Base-by-base conservation (phyloP, 2,113 vertebrate species). In the Saccopteryx bilineata region DNA sequence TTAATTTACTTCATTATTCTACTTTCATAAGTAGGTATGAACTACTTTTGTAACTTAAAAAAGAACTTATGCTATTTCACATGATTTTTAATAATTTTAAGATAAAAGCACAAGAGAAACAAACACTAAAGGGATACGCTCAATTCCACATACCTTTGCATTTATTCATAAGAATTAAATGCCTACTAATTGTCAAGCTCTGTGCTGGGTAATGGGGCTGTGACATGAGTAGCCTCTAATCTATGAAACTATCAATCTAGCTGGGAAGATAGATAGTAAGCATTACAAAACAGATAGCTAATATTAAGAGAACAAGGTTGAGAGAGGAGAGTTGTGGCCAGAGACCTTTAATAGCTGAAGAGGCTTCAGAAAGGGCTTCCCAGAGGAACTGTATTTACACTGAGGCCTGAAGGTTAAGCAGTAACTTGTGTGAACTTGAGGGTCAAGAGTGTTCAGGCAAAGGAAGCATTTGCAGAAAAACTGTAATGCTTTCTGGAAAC, bases 1-100 rank as follows among this genome's bases (percentile, higher is more conserved):
- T 94, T 92, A 46, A 60, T 74, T 60, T 90, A 81, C 54, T 61
- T 86, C 94, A 58, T 75, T 93, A 85, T 17, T 81, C 54, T 81
- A 52, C 39, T 95, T 96, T 78, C 31, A 68, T 56, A 81, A 74
- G 23, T 48, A 90, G 74, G 18, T 24, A 82, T 75, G 18, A 60
- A 81, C 26, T 78, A 83, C 52, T 52, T 66, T 56, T 13, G 14
- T 61, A 65, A 60, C 68, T 95, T 65, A 5, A 86, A 96, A 96
- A 81, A 86, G 17, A 81, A 82, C 31, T 71, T 58, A 61, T 0
- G 69, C 21, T 90, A 68, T 68, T 26, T 46, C 24, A 89, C 9
- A 71, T 28, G 24, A 88, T 39, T 95, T 26, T 93, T 23, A 79
- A 68, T 13, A 15, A 61, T 39, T 63, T 82, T 83, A 76, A 69